Evolutionary conservation across 1,140 invertebrate genomes (phyloP).

Genomic region (Drosophila subobscura): DNA sequence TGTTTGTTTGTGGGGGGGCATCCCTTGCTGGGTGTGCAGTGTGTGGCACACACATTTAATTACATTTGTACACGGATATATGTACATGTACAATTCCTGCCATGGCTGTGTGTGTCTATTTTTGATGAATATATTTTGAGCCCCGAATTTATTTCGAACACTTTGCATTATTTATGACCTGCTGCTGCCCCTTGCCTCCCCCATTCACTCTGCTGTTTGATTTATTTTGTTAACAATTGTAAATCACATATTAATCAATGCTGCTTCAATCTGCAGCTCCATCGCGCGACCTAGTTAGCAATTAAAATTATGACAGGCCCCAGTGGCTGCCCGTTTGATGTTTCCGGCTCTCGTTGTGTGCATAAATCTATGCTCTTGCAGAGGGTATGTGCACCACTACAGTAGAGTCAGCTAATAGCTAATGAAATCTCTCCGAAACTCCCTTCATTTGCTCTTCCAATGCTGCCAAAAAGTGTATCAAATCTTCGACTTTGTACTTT

Average conservation of each 20-base stretch:
- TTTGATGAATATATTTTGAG: slow-evolving; percentile 72
- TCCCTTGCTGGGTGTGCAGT: background rate
- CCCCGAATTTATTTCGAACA: slow-evolving; percentile 62
- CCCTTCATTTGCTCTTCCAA: no score
- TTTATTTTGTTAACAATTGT: slow-evolving; percentile 3
- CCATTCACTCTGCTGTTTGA: slow-evolving; percentile 32
- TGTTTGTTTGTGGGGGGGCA: slow-evolving; percentile 16
- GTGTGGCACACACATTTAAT: background rate
- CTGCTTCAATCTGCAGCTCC: slow-evolving; percentile 28
- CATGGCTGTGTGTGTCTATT: slow-evolving; percentile 62
- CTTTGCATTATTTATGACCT: slow-evolving; percentile 47
- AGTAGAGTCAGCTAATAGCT: no score
- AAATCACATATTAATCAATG: slow-evolving; percentile 66
- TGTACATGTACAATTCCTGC: background rate
- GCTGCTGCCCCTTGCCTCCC: no score
- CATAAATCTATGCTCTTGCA: no score
- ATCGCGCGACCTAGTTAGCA: slow-evolving; percentile 67
- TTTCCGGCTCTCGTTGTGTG: slow-evolving; percentile 37
- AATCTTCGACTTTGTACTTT: background rate
- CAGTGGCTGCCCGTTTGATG: slow-evolving; percentile 33
- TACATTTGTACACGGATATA: background rate
- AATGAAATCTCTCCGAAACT: no score
- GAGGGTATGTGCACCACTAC: background rate
- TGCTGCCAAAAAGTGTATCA: no score
- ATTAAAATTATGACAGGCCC: slow-evolving; percentile 70